phyloP scores from a whole-genome alignment of 2,797 vertebrate genomes.

The Aldrovandia affinis region DNA sequence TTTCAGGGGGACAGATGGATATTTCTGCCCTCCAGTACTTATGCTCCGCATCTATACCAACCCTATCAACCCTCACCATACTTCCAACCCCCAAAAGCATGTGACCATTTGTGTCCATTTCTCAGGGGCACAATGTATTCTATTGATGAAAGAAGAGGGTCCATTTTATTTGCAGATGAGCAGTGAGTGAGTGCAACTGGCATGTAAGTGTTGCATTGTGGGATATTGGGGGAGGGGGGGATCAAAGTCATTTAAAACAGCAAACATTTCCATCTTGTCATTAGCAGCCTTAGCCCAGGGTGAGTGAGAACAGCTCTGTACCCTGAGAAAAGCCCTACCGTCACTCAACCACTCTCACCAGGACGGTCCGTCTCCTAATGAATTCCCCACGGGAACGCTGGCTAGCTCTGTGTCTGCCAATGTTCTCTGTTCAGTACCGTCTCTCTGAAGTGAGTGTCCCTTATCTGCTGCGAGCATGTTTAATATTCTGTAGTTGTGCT shows the following conservation, averaged over 20 bases:
- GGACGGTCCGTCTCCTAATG: constrained; percentile 16
- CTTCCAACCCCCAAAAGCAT: too few species aligned
- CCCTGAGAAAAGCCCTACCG: neutral
- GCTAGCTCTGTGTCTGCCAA: neutral
- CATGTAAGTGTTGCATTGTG: constrained; percentile 5
- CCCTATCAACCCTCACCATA: too few species aligned
- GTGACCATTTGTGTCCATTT: too few species aligned
- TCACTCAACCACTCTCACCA: neutral
- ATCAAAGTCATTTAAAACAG: neutral
- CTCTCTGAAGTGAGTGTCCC: neutral
- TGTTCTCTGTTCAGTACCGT: constrained; percentile 4
- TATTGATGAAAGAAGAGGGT: neutral
- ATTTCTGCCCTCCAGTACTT: too few species aligned
- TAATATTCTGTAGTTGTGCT: neutral
- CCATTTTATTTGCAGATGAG: neutral
- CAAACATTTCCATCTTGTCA: neutral
- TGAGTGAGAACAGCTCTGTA: neutral
- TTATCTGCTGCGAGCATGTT: neutral
- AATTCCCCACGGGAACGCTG: constrained; percentile 7
- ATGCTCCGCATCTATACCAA: too few species aligned
- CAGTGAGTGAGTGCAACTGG: neutral
- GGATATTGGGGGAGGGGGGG: neutral
- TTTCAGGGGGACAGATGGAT: too few species aligned
- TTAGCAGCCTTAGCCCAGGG: constrained; percentile 5
- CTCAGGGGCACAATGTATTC: too few species aligned